Evolutionary conservation across 2,113 vertebrate species (phyloP).

Genomic region (Fukomys damarensis): DNA sequence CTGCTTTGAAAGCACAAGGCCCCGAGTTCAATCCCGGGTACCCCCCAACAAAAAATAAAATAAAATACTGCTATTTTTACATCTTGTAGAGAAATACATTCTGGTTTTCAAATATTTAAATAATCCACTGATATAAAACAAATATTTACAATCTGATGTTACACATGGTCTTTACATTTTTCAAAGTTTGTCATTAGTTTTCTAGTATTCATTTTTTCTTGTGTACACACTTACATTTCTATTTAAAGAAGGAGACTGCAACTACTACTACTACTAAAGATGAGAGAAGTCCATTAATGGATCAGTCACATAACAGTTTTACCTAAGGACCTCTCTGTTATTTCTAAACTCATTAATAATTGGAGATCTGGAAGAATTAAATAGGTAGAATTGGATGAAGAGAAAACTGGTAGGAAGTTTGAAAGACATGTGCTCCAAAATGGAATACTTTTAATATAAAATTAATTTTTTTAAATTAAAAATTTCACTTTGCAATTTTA

Average conservation of each 20-base stretch:
- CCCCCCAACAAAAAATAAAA: no score
- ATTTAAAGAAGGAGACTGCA: background rate
- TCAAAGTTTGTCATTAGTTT: background rate
- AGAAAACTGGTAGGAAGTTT: background rate
- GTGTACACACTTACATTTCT: background rate
- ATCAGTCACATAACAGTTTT: background rate
- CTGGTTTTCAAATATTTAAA: background rate
- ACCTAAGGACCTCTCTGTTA: background rate
- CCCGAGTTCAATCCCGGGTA: no score
- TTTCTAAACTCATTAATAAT: background rate
- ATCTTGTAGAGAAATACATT: background rate
- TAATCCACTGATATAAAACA: background rate
- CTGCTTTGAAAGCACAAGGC: no score
- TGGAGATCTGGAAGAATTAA: background rate
- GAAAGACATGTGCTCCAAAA: background rate
- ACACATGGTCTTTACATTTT: background rate
- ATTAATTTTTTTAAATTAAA: background rate
- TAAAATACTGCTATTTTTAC: background rate
- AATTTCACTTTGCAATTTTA: background rate
- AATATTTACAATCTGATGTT: background rate
- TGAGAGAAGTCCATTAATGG: background rate
- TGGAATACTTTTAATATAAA: background rate
- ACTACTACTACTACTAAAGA: background rate
- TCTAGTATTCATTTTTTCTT: background rate
- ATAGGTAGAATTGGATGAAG: background rate